Conservation (phyloP, 37 sponge, comb jelly and placozoan species). For the Dysidea cf. avara region DNA sequence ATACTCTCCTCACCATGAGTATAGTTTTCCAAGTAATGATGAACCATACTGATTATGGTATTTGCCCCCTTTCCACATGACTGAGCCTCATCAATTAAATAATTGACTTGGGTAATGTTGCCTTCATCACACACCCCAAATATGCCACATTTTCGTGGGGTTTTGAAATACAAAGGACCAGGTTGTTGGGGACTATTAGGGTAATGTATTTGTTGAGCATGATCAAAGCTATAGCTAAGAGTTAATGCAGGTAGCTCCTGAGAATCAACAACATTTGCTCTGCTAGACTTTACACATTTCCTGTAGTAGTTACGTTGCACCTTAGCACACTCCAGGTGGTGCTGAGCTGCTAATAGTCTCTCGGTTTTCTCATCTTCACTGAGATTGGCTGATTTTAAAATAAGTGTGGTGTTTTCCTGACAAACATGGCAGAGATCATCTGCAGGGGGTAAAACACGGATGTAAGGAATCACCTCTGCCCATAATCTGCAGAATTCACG, state of each 20-base stretch:
- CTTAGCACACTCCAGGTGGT: slow-evolving; percentile 9
- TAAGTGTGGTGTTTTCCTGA: neutral
- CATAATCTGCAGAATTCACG: slow-evolving; percentile 23
- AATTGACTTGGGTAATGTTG: slow-evolving; percentile 9
- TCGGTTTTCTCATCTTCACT: slow-evolving; percentile 11
- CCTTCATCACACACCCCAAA: slow-evolving; percentile 39
- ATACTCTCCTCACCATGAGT: slow-evolving; percentile 10
- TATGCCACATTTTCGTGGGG: slow-evolving; percentile 36
- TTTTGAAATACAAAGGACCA: slow-evolving; percentile 36
- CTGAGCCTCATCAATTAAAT: slow-evolving; percentile 32
- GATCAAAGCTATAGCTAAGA: slow-evolving; percentile 18
- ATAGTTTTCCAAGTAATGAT: slow-evolving; percentile 19
- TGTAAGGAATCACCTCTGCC: slow-evolving; percentile 3
- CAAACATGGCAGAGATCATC: slow-evolving; percentile 13
- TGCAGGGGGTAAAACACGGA: slow-evolving; percentile 3
- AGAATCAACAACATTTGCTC: neutral
- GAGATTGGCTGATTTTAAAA: slow-evolving; percentile 4
- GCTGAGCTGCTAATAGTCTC: neutral
- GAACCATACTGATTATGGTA: slow-evolving; percentile 37
- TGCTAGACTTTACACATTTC: neutral
- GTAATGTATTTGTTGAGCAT: slow-evolving; percentile 45
- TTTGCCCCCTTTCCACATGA: slow-evolving; percentile 47
- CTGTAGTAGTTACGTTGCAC: slow-evolving; percentile 1
- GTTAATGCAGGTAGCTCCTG: neutral
- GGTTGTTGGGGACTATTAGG: slow-evolving; percentile 41